Evolutionary conservation across 2,888 invertebrate genomes (phyloP), one percentile per base, ranked within the genome.

Genomic region (Sympetrum striolatum): DNA sequence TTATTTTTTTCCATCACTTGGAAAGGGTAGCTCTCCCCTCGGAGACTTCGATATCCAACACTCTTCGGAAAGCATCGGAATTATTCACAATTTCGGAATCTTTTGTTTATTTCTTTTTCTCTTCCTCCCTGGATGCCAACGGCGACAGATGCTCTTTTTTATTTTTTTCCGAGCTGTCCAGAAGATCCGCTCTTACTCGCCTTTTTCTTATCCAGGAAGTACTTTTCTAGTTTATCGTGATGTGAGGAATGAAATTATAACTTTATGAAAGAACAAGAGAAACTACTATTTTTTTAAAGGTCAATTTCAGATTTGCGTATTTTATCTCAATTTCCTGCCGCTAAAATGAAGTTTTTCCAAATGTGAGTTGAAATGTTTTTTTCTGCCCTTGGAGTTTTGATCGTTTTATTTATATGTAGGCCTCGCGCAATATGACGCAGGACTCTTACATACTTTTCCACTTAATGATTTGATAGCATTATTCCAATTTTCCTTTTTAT

Each of bases 21-120:
- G 58, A 58, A 58, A 58, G 82, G 53, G 22, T 35, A 60, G 25
- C 22, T 31, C 53, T 82, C 64, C 86, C 60, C 15, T 37, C n/a
- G 60, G 86, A 64, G 60, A 58, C 86, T 39, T 60, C 86, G 37
- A 60, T 86, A 86, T 86, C 86, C 60, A 31, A 48, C 35, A 64
- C 60, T 86, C 86, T 58, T 14, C 22, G 39, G 37, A 37, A 37
- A 86, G 48, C 86, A 64, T 58, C 64, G 60, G 35, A 86, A 86
- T 86, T 86, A 86, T 86, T 86, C 86, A 86, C 86, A 86, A 86
- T 86, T 82, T 58, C 58, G 22, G 39, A 60, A 12, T 60, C 86
- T 86, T 86, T 86, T 64, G 60, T 60, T 64, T 37, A 35, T 86
- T 60, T 60, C 37, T 44, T 37, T 35, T 18, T 18, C 53, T 82